Percentiles rank a stretch among this genome's conserved stretches.
Evolutionary conservation across 53 echinoderm and acorn worm species (phyloP).

Genomic region (Patiria pectinifera): DNA sequence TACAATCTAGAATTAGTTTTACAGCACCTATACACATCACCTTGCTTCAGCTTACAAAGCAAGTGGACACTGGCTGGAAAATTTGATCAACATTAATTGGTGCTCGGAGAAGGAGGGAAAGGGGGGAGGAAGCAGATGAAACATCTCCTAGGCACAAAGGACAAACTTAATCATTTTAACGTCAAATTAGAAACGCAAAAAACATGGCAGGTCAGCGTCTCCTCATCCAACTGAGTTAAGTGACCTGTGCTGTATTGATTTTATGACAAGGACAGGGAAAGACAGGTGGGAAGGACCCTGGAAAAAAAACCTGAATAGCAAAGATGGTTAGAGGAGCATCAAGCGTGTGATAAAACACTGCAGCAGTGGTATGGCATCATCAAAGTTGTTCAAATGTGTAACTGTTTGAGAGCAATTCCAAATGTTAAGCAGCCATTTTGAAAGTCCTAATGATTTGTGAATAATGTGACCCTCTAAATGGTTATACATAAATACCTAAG

Average conservation of each 20-base stretch:
- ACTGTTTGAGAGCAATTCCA: too few species aligned
- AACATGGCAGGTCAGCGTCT: neutral
- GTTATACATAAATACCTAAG: too few species aligned
- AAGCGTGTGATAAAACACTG: too few species aligned
- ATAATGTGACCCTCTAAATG: too few species aligned
- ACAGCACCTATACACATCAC: neutral
- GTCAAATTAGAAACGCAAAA: constrained; percentile 7
- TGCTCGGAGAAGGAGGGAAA: neutral
- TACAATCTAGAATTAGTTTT: too few species aligned
- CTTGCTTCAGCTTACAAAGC: neutral
- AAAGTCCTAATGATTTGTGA: too few species aligned
- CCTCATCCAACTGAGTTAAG: neutral
- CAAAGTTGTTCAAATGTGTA: too few species aligned
- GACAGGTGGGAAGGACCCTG: constrained; percentile 6
- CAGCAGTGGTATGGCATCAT: too few species aligned
- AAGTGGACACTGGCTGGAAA: neutral
- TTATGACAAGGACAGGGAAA: neutral
- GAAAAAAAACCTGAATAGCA: neutral
- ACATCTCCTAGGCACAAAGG: neutral
- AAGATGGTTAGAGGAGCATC: neutral
- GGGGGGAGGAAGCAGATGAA: neutral
- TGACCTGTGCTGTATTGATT: constrained; percentile 21
- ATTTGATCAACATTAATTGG: constrained; percentile 5
- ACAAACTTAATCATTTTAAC: constrained; percentile 12
- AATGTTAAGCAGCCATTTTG: too few species aligned